Conservation (phyloP, 2,113 vertebrate species). For the Leucosticte australis region DNA sequence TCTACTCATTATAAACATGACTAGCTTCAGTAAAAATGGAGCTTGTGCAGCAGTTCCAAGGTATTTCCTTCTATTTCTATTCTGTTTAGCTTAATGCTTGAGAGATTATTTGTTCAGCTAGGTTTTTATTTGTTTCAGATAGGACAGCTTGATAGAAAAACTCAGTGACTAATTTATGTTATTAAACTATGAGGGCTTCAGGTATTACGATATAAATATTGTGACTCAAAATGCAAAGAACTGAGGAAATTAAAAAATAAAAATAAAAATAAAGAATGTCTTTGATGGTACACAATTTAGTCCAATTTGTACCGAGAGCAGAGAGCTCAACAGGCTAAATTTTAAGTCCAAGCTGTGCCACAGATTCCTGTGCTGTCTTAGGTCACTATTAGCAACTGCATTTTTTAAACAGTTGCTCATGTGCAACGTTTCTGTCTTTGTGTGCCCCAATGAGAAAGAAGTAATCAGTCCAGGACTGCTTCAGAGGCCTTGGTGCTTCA, state of each 20-base stretch:
- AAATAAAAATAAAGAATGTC: background rate
- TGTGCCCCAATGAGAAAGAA: background rate
- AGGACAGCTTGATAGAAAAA: background rate
- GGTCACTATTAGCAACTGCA: background rate
- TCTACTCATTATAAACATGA: background rate
- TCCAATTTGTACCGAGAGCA: background rate
- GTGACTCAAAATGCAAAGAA: background rate
- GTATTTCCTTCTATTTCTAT: background rate
- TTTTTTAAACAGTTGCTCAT: background rate
- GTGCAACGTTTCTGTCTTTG: background rate
- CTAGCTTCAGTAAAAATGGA: background rate
- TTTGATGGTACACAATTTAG: background rate
- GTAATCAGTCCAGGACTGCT: background rate
- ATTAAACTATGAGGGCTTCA: background rate
- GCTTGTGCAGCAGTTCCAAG: background rate
- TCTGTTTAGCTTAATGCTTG: background rate
- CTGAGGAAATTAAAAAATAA: background rate
- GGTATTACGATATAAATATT: background rate
- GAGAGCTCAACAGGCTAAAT: background rate
- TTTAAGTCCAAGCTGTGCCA: background rate
- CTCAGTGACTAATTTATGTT: background rate
- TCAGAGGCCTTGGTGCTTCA: background rate
- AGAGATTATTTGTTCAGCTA: constrained; percentile 19
- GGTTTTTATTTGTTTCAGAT: background rate
- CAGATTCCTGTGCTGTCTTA: background rate